Evolutionary conservation across 2,888 invertebrate species (phyloP).

Genomic region (Eudemis profundana): DNA sequence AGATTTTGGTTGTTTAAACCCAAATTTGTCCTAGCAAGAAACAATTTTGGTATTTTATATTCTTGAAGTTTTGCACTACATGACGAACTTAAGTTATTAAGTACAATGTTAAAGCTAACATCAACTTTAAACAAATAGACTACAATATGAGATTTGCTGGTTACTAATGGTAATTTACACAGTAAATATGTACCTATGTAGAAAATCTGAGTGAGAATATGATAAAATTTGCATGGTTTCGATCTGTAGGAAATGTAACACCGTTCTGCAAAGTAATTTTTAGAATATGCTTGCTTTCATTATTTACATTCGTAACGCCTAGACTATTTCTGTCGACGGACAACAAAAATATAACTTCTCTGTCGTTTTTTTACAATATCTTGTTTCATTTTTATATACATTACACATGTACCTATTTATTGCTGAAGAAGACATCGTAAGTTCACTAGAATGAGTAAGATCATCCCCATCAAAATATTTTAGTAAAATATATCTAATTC

Average conservation of each 20-base stretch:
- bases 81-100: conserved; percentile 67
- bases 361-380: conserved; percentile 76
- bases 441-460: conserved; percentile 70
- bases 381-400: conserved; percentile 75
- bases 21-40: conserved; percentile 64
- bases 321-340: conserved; percentile 68
- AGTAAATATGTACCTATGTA: conserved; percentile 24
- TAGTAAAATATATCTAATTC: conserved; percentile 75
- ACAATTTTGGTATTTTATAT: conserved; percentile 70
- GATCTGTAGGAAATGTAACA: conserved; percentile 36
- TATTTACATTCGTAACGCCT: conserved; percentile 60
- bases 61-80: conserved; percentile 53
- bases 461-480: conserved; percentile 66
- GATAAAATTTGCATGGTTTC: conserved; percentile 19
- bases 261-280: conserved; percentile 40
- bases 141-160: conserved; percentile 54
- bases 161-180: conserved; percentile 36
- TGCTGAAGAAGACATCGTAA: conserved; percentile 79
- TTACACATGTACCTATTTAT: conserved; percentile 77
- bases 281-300: conserved; percentile 34
- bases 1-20: conserved; percentile 76
- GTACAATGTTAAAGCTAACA: conserved; percentile 70
- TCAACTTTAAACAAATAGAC: conserved; percentile 69
- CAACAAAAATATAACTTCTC: conserved; percentile 83
- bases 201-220: conserved; percentile 28